Conservation (phyloP, 2,797 vertebrate genomes). For the Nasua narica region DNA sequence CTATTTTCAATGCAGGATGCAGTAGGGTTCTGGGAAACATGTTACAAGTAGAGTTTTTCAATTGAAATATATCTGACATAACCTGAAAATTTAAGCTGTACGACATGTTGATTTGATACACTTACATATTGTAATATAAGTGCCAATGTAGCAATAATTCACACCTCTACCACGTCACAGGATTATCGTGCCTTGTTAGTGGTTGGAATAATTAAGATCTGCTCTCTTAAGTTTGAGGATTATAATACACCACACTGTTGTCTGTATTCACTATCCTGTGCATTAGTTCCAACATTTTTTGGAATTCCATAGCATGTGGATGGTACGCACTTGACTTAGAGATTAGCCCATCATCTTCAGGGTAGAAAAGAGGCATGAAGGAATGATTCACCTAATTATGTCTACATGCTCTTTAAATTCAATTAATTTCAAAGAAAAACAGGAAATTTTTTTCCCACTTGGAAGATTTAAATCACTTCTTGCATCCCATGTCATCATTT, state of each 20-base stretch:
- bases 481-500: not conserved
- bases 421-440: constrained; percentile 37
- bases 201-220: not conserved
- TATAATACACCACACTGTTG: not conserved
- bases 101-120: not conserved
- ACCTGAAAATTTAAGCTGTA: not conserved
- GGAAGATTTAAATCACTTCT: constrained; percentile 5
- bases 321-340: not conserved
- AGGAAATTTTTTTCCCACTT: not conserved
- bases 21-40: not conserved
- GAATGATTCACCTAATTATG: not conserved
- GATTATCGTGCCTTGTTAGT: not conserved
- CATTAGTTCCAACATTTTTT: not conserved
- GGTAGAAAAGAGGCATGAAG: not conserved
- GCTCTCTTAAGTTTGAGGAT: not conserved
- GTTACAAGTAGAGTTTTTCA: not conserved
- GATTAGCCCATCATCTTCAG: not conserved
- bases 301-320: not conserved
- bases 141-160: not conserved
- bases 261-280: not conserved
- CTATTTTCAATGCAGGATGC: not conserved
- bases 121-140: not conserved
- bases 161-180: not conserved
- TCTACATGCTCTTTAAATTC: not conserved
- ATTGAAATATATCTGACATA: not conserved